Base-by-base conservation (phyloP, 30 jellyfish, hydroid and myxozoan genomes). In the Aurelia coerulea region DNA sequence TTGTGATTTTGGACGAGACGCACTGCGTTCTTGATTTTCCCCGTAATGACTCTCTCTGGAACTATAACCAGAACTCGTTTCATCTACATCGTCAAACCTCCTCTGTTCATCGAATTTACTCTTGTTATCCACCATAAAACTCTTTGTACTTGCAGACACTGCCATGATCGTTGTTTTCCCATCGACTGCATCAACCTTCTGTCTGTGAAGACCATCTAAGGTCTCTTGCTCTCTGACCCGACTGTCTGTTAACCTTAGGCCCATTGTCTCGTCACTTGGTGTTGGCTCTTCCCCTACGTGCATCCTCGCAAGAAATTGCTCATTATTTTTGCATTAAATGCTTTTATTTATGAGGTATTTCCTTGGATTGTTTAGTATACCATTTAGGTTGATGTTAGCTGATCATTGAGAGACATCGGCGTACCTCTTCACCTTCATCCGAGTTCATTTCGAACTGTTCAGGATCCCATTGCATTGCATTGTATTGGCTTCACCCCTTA, bases 1-100 rank as follows among this genome's bases (percentile, higher is more conserved):
- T 51, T 83, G 88, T 0, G 81, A 54, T 60, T 52, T 73, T 1
- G 50, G 15, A 8, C 89, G 89, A 50, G 72, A 74, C 49, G 23
- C 56, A 17, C 5, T 76, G 41, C 62, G 73, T 62, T 78, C 70
- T 34, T 10, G 80, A 15, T 19, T 54, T 56, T 60, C 81, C 66
- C 93, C 84, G 70, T 70, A 60, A 14, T 73, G 93, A 58, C 93
- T 84, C 76, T 84, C 96, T 41, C 90, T 59, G 1, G 96, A 88
- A 64, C 96, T 88, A 58, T 88, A 88, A 10, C 96, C 96, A 3
- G 96, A 88, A 53, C 96, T 88, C 10, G 96, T 35, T 51, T 88
- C 96, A 51, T 88, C 96, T 8, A 66, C 72, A 62, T 88, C 96
- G 58, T 73, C 87, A 16, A 33, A 18, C 52, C 69, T 73, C 8